Evolutionary conservation across 1,140 invertebrate genomes (phyloP), one percentile per base, ranked within the genome.

Genomic region (Leptoteleia sp.): DNA sequence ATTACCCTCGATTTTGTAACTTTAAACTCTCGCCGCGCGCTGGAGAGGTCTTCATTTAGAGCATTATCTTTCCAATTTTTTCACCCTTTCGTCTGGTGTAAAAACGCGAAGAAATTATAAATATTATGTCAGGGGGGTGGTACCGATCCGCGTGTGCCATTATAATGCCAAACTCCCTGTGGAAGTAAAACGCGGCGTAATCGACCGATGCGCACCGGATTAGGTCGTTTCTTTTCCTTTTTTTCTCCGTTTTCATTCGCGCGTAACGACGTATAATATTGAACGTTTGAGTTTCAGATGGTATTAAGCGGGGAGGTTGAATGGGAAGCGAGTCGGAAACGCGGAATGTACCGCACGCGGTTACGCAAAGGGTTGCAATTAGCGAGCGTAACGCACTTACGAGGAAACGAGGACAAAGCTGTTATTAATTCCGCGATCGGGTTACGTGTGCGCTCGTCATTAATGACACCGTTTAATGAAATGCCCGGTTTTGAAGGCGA

Each of bases 391-490:
- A 48, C 64, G 55, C 61, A 55, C 61, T 79, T 65, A 55, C 17
- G n/a, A 33, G 68, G 50, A 64, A 79, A 73, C 76, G 68, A 73
- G 62, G 62, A 68, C 62, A 72, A 67, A 73, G 68, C 68, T 79
- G 62, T 78, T 72, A 78, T 78, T 78, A 78, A 78, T 72, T 1
- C 64, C 11, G 25, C 50, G 33, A 35, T 37, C 54, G 62, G 31
- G n/a, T 9, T 67, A 57, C 48, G 52, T 71, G 55, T 35, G 47
- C 35, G 61, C 37, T 67, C 57, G 47, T 54, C 67, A 78, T 50
- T 72, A 72, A 78, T 67, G 50, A 57, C 61, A 64, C 75, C 52
- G 67, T 70, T 57, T 77, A 65, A 71, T 77, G 59, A 77, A 71
- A 77, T 54, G 38, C 35, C 33, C 31, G 57, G 73, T 15, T 70